Conservation (phyloP, 2,888 invertebrate species). For the Cephonodes hylas region DNA sequence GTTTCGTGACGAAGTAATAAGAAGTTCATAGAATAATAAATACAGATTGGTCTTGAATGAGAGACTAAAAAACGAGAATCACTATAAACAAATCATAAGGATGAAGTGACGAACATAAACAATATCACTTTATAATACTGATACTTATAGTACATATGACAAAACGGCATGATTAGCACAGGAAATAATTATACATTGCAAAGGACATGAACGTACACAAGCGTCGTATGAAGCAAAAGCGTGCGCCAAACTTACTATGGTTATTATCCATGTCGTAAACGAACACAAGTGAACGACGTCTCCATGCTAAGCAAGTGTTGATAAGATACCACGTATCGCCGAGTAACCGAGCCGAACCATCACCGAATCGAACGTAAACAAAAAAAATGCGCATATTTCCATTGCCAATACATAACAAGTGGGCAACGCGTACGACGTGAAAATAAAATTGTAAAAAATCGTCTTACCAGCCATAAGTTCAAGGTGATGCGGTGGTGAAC, state of each 20-base stretch:
- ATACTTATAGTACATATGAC: too few relatives aligned
- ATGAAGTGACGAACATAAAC: neutral
- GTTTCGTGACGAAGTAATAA: too few relatives aligned
- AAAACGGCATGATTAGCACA: constrained; percentile 5
- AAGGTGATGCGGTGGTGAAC: constrained; percentile 52
- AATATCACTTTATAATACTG: neutral
- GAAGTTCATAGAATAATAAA: too few relatives aligned
- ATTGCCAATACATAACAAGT: neutral
- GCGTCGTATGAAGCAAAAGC: neutral
- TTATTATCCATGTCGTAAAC: constrained; percentile 11
- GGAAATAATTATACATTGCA: neutral
- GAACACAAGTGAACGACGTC: neutral
- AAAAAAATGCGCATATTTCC: neutral
- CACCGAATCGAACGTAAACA: constrained; percentile 9
- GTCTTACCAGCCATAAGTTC: constrained; percentile 76
- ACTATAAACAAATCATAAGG: too few relatives aligned
- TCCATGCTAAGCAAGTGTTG: constrained; percentile 8
- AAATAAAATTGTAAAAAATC: constrained; percentile 26
- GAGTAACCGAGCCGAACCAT: neutral
- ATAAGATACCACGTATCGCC: constrained; percentile 8
- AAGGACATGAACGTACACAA: neutral
- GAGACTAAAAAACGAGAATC: too few relatives aligned
- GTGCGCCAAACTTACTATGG: constrained; percentile 3
- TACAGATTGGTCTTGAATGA: too few relatives aligned
- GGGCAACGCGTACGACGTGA: neutral